Base-by-base conservation (phyloP, 2,797 vertebrate genomes). In the Gymnocypris eckloni region DNA sequence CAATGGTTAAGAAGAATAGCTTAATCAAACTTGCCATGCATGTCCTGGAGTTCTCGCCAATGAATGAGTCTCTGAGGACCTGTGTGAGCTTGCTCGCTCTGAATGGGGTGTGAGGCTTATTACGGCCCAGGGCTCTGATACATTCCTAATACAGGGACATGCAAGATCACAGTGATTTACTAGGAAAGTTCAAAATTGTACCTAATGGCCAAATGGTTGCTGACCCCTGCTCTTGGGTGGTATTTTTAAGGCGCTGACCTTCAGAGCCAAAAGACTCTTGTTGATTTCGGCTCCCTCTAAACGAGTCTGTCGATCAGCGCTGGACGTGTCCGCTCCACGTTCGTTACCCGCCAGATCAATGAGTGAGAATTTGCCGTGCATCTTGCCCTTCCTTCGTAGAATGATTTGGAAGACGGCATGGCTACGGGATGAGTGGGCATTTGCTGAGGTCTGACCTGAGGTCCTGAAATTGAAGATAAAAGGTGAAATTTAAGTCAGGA, bases 1-100 rank as follows among this genome's bases (percentile, higher is more conserved):
- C 15, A 73, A 59, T 10, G 25, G 22, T 48, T 43, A 25, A 69
- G n/a, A 78, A 22, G 13, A 12, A 71, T 12, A 15, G 4, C 25
- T 59, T 20, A 71, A 41, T 77, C 33, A 52, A 37, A 91, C 92
- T 96, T 93, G 99, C 98, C 98, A 99, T 99, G 93, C 98, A 99
- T 75, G 98, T 99, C 91, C 98, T 96, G 5, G 98, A 99, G 89
- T 99, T 99, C 94, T 99, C 98, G 89, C 98, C 97, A 54, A 99
- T 99, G 93, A 99, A 99, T n/a, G 98, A 99, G 94, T 99, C 98
- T 94, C 98, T 93, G 86, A 99, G 96, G 93, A 99, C 98, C 94
- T 99, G 98, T 89, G 98, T 99, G 91, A 99, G 97, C 94, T 99
- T 99, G 94, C 98, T 99, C 90, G 98, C 98, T 95, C 98, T 95